Base-by-base conservation (phyloP, 2,888 invertebrate species). In the Nymphalis c-album region DNA sequence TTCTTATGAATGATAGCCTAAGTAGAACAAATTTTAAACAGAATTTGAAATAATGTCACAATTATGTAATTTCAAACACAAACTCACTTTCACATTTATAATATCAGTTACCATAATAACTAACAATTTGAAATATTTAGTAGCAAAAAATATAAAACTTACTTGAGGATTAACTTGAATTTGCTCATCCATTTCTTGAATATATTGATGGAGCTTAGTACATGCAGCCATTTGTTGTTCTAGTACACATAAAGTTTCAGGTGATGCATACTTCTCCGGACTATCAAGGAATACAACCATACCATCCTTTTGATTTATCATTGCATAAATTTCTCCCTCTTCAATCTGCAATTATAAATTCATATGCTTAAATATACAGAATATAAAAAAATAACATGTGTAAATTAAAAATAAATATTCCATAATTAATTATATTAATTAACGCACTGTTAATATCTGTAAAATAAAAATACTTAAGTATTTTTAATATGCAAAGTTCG, bases 211-310 rank as follows among this genome's bases (percentile, higher is more conserved):
- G 76, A 98, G 91, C 82, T 96, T 96, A 82, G 98, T 97, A 82
- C 97, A 97, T 40, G 95, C 93, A 40, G 95, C 94, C 94, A 97
- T 95, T 92, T 97, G 95, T 80, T 96, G 95, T 89, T 98, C 98
- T 70, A 99, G 90, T 72, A 96, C 95, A 78, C 96, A 95, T 80
- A 99, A 93, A 91, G 98, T 98, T 80, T 95, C 94, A 0, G 98
- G 96, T 72, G 97, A 97, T 78, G 98, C 97, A 85, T 97, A 98
- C 85, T 98, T 98, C 84, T 98, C 98, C 13, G 98, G 98, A 86
- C 97, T 97, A 81, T 99, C 98, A 77, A 97, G 95, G 85, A 99
- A 99, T 64, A 98, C 94, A 18, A 99, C 98, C 98, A 99, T 99
- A 17, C 99, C 98, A 90, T 99, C 98, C 87, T 97, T 97, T 91